A percentile compares a stretch with the other conserved stretches of the same genome.
Conservation (phyloP, 1,140 invertebrate species). For the Drosophila pandora region DNA sequence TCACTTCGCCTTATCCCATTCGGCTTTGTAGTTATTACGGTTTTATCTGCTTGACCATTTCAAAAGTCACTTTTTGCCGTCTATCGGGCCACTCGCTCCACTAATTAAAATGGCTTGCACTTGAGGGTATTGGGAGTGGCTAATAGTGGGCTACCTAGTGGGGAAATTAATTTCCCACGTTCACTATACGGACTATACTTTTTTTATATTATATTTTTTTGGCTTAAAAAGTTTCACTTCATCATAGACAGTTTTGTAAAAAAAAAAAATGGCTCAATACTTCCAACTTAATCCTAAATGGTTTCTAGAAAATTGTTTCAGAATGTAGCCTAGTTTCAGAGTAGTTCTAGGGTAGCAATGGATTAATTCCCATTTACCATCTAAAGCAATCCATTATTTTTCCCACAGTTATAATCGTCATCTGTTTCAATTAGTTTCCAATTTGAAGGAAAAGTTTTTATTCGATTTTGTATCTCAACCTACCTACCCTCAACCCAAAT, state of each 20-base stretch:
- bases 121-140: conserved; percentile 47
- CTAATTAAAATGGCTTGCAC: conserved; percentile 76
- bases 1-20: conserved; percentile 40
- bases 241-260: too few species aligned
- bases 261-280: too few species aligned
- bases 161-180: conserved; percentile 50
- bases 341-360: background rate
- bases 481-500: background rate
- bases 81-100: conserved; percentile 19
- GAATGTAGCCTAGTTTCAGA: too few species aligned
- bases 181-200: background rate
- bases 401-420: background rate
- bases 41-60: conserved; percentile 76
- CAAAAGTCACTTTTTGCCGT: conserved; percentile 63
- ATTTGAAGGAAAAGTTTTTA: conserved; percentile 18
- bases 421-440: conserved; percentile 26
- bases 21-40: conserved; percentile 74
- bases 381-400: background rate
- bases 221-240: too few species aligned
- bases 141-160: conserved; percentile 23
- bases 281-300: too few species aligned
- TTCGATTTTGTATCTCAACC: conserved; percentile 1
- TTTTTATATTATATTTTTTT: too few species aligned
- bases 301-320: too few species aligned
- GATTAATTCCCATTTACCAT: background rate